Percentiles rank a stretch among this genome's conserved stretches.
Evolutionary conservation across 2,797 vertebrate genomes (phyloP).

Genomic region (Amblyraja radiata): DNA sequence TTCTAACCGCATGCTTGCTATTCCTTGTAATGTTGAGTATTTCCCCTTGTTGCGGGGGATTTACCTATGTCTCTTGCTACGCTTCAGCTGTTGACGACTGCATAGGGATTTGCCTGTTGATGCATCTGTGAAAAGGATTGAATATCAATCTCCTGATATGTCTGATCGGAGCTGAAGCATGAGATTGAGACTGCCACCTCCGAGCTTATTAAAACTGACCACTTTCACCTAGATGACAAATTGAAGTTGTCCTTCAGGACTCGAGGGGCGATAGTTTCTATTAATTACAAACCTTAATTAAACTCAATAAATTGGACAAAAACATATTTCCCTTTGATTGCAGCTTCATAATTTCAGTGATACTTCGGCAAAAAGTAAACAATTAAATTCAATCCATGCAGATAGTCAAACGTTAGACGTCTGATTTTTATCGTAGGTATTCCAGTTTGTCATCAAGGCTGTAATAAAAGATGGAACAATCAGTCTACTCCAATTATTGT

Average conservation of each 20-base stretch:
- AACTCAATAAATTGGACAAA: background rate
- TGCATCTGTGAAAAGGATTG: background rate
- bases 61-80: background rate
- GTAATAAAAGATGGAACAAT: background rate
- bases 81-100: background rate
- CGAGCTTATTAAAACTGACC: slow-evolving; percentile 20
- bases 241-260: background rate
- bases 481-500: background rate
- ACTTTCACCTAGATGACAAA: background rate
- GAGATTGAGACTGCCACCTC: slow-evolving; percentile 26
- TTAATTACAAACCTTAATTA: background rate
- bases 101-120: background rate
- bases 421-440: background rate
- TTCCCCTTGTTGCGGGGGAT: background rate
- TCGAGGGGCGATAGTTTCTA: slow-evolving; percentile 4
- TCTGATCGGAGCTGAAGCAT: slow-evolving; percentile 15
- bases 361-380: background rate
- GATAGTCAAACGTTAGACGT: background rate
- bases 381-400: background rate
- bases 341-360: background rate
- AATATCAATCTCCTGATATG: slow-evolving; percentile 20
- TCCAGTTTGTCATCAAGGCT: background rate
- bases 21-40: background rate
- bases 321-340: background rate
- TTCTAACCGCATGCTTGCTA: background rate